Percentiles rank a stretch among this genome's conserved stretches.
These are phyloP conservation scores for Zosterops hypoxanthus DNA, from an alignment of 2,113 vertebrate genomes.

Conservation along the genomic window DNA sequence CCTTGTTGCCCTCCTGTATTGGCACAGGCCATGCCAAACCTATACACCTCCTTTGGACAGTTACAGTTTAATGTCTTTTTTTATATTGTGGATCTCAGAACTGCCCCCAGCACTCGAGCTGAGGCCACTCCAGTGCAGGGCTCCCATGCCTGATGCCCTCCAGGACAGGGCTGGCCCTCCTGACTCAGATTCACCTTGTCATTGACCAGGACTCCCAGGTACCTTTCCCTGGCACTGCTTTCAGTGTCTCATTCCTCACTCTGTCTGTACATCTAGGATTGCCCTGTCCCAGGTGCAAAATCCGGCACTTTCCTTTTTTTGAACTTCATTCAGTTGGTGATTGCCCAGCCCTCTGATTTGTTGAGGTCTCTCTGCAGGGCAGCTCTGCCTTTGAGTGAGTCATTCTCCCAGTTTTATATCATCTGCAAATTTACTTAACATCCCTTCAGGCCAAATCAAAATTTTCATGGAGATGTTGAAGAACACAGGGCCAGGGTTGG, in stretches of 20 bases:
- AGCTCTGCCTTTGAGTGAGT: not conserved
- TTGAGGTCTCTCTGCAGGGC: not conserved
- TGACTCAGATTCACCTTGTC: fast-evolving
- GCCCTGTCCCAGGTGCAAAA: not conserved
- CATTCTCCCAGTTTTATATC: not conserved
- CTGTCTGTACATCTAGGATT: not conserved
- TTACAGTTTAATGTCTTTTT: not conserved
- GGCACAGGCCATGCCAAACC: not conserved
- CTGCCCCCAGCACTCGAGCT: not conserved
- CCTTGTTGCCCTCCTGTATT: not conserved
- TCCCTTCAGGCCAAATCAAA: not conserved
- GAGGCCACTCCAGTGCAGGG: fast-evolving
- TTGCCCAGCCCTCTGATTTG: not conserved
- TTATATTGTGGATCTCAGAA: fast-evolving
- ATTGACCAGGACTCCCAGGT: not conserved
- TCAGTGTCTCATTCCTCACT: not conserved
- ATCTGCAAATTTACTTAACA: not conserved
- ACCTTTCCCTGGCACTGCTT: not conserved
- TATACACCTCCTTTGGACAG: not conserved
- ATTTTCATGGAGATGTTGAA: not conserved
- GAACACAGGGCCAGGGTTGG: not conserved
- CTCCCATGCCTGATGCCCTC: not conserved
- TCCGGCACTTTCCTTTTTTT: not conserved
- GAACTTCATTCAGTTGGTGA: not conserved
- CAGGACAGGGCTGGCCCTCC: fast-evolving